A percentile compares a stretch with the other conserved stretches of the same genome.
phyloP scores from a whole-genome alignment of 2,113 vertebrate species.

The Tamias sibiricus region DNA sequence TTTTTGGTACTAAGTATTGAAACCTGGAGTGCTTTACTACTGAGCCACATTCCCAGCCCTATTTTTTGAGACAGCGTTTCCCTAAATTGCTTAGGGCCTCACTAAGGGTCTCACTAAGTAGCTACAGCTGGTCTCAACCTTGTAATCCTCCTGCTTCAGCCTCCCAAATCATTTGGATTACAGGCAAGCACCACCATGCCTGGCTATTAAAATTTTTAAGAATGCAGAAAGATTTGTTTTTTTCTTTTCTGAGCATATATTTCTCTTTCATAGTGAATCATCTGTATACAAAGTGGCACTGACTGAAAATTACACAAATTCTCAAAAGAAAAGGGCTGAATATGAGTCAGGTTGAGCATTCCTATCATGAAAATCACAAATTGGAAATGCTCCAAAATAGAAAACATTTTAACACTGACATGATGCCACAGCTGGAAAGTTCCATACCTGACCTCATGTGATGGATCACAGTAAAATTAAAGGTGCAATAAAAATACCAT shows the following conservation, averaged over 20 bases:
- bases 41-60: too few species aligned
- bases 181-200: too few species aligned
- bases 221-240: background rate
- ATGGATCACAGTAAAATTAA: background rate
- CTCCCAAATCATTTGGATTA: too few species aligned
- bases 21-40: too few species aligned
- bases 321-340: background rate
- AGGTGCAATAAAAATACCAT: background rate
- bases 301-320: slow-evolving; percentile 24
- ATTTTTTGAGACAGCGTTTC: too few species aligned
- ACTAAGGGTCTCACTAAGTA: too few species aligned
- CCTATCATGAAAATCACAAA: background rate
- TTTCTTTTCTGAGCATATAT: background rate
- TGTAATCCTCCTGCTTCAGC: too few species aligned
- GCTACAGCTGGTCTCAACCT: too few species aligned
- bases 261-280: background rate
- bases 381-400: background rate
- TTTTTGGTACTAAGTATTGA: too few species aligned
- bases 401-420: background rate
- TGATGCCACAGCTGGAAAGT: background rate
- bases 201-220: background rate
- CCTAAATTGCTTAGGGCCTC: too few species aligned
- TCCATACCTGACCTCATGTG: background rate
- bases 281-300: background rate
- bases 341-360: background rate